phyloP scores from a whole-genome alignment of 2,797 vertebrate genomes.

The Poeciliopsis turneri region DNA sequence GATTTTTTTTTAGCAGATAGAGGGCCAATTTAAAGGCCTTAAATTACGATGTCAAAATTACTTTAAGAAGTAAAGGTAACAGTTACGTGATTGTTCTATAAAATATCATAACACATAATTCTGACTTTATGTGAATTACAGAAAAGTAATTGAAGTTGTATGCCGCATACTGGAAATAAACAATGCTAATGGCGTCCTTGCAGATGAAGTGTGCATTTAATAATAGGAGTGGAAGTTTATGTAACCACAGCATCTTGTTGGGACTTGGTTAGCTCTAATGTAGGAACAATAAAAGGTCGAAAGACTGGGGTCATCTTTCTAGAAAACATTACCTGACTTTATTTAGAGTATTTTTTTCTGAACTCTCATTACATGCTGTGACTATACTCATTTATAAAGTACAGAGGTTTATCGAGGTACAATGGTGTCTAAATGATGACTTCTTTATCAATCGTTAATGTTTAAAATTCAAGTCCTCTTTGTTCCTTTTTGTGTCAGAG shows the following conservation, averaged over 20 bases:
- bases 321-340: neutral
- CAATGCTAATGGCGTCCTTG: neutral
- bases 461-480: neutral
- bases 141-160: neutral
- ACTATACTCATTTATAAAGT: neutral
- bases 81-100: neutral
- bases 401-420: neutral
- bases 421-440: neutral
- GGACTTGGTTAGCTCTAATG: neutral
- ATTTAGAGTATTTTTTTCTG: neutral
- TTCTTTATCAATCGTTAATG: neutral
- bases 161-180: neutral
- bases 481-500: constrained; percentile 1
- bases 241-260: neutral
- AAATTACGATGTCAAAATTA: too few species aligned
- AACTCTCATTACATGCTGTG: neutral
- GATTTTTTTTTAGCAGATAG: too few species aligned
- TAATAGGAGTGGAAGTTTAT: neutral
- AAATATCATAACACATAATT: neutral
- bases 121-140: neutral
- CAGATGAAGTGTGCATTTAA: neutral
- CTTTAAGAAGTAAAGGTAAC: neutral
- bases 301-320: too few species aligned
- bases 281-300: neutral
- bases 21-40: too few species aligned